A percentile compares a stretch with the other conserved stretches of the same genome.
phyloP scores from a whole-genome alignment of 2,113 vertebrate genomes.

The Cyanistes caeruleus region DNA sequence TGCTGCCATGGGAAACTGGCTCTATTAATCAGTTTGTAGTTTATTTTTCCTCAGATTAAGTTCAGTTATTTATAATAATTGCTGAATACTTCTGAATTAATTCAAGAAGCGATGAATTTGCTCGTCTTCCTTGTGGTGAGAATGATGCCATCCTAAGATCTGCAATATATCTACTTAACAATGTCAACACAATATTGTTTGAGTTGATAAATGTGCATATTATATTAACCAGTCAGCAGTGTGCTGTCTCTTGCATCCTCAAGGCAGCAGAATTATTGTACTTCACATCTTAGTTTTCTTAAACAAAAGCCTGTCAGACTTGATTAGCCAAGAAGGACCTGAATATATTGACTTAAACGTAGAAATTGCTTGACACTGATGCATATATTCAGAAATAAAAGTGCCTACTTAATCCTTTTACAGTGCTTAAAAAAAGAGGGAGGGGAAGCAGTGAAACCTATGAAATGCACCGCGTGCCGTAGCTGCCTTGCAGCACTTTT shows the following conservation, averaged over 20 bases:
- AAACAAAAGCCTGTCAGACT: constrained; percentile 62
- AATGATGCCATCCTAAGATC: not conserved
- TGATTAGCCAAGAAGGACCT: constrained; percentile 39
- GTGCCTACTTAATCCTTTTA: constrained; percentile 29
- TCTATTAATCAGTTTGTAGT: not conserved
- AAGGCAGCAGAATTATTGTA: constrained; percentile 23
- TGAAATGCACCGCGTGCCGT: accelerated
- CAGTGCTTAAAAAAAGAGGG: not conserved
- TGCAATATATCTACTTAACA: not conserved
- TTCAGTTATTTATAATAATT: not conserved
- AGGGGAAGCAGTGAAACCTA: not conserved
- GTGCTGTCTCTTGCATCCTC: constrained; percentile 28
- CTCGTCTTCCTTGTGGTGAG: not conserved
- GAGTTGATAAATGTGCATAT: constrained; percentile 26
- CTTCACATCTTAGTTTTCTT: constrained; percentile 29
- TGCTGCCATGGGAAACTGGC: not conserved
- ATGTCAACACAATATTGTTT: constrained; percentile 22
- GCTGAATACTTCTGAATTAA: not conserved
- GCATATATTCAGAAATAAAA: constrained; percentile 13
- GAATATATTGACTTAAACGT: constrained; percentile 47
- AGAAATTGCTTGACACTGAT: constrained; percentile 28
- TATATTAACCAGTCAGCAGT: constrained; percentile 32
- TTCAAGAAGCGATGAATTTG: not conserved
- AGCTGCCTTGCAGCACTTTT: constrained; percentile 33
- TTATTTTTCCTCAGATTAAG: not conserved